phyloP scores from a whole-genome alignment of 64 coral and sea anemone genomes.

The Montipora foliosa region DNA sequence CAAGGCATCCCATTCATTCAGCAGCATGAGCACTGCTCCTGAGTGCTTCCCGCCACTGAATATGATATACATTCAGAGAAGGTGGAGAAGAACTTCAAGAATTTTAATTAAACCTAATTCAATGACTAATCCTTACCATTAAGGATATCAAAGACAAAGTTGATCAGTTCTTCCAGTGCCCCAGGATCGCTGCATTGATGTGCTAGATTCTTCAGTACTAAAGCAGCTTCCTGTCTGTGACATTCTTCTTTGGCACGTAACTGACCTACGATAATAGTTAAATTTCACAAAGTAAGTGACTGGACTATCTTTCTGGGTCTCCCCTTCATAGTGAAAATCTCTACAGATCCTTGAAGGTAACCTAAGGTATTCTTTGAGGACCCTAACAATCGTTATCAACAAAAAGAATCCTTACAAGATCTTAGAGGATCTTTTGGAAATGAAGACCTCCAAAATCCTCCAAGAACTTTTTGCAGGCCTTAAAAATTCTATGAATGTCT shows the following conservation, averaged over 20 bases:
- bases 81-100: no score
- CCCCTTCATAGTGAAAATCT: no score
- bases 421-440: no score
- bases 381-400: no score
- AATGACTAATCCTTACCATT: conserved; percentile 64
- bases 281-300: background rate
- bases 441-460: background rate
- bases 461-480: background rate
- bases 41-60: no score
- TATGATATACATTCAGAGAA: no score
- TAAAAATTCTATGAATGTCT: background rate
- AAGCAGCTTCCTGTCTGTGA: conserved; percentile 69
- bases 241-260: conserved; percentile 88
- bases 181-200: conserved; percentile 94
- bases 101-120: no score
- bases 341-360: no score
- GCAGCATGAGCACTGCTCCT: no score
- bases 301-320: background rate
- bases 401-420: no score
- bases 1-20: no score
- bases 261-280: conserved; percentile 48
- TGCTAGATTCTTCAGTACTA: conserved; percentile 79
- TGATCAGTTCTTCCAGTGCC: conserved; percentile 74
- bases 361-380: no score
- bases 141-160: conserved; percentile 87